Conservation (phyloP, 2,888 invertebrate species). For the Sminthurides aquaticus region DNA sequence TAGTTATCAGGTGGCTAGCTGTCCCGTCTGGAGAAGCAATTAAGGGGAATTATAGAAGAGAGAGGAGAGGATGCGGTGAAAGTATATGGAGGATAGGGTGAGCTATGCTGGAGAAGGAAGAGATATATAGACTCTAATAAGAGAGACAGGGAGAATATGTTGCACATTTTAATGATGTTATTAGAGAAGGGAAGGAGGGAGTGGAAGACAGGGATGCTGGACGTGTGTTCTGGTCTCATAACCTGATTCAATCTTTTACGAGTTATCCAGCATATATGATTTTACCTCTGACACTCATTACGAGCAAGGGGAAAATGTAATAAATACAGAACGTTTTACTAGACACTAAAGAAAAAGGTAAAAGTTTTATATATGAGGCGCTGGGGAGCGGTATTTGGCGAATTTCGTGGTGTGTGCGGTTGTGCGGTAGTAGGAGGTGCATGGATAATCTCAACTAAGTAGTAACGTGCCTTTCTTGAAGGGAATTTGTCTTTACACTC, state of each 20-base stretch:
- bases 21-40: too few species aligned
- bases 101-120: neutral
- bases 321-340: neutral
- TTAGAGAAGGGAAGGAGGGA: neutral
- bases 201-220: too few species aligned
- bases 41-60: too few species aligned
- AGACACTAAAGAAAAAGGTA: neutral
- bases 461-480: too few species aligned
- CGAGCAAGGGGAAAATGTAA: neutral
- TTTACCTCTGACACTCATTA: neutral
- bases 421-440: too few species aligned
- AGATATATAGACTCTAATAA: neutral
- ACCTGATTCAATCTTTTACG: neutral
- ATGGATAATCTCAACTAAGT: too few species aligned
- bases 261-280: neutral
- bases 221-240: neutral
- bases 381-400: too few species aligned
- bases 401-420: too few species aligned
- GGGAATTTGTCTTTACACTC: too few species aligned
- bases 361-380: neutral
- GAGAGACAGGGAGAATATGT: neutral
- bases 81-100: neutral
- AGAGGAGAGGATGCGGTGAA: neutral
- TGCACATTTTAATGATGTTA: neutral
- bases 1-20: too few species aligned